These are phyloP conservation scores for Cerastis rubricosa DNA, from an alignment of 2,888 invertebrate species.

Conservation along the genomic window DNA sequence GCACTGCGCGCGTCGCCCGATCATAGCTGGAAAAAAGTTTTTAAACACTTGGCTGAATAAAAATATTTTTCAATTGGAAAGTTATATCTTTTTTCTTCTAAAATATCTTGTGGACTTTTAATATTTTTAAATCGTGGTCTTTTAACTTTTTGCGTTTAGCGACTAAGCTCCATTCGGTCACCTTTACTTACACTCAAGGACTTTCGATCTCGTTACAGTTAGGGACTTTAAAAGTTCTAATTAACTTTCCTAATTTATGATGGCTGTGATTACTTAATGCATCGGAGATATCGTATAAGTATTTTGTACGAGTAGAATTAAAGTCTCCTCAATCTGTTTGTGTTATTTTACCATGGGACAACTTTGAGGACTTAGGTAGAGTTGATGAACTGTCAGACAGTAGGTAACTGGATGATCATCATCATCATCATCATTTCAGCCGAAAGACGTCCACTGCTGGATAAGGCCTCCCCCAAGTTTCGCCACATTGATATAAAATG, in stretches of 20 bases:
- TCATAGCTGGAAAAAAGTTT: conserved; percentile 75
- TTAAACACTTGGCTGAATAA: conserved; percentile 36
- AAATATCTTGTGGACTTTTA: conserved; percentile 32
- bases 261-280: conserved; percentile 12
- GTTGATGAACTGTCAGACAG: not conserved
- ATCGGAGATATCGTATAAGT: not conserved
- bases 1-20: conserved; percentile 83
- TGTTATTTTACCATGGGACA: not conserved
- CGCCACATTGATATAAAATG: too few species aligned
- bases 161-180: conserved; percentile 28
- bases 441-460: too few species aligned
- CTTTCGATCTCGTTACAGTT: conserved; percentile 30
- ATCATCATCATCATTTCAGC: too few species aligned
- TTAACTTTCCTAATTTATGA: conserved; percentile 37
- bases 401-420: not conserved
- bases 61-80: conserved; percentile 30
- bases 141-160: conserved; percentile 27
- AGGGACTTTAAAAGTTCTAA: conserved; percentile 31
- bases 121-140: conserved; percentile 25
- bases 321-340: not conserved
- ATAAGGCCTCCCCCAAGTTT: too few species aligned
- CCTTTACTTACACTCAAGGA: conserved; percentile 39
- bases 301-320: not conserved
- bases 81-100: conserved; percentile 14
- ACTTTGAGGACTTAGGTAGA: not conserved